Evolutionary conservation across 2,113 vertebrate species (phyloP).

Genomic region (Baryphthengus martii): DNA sequence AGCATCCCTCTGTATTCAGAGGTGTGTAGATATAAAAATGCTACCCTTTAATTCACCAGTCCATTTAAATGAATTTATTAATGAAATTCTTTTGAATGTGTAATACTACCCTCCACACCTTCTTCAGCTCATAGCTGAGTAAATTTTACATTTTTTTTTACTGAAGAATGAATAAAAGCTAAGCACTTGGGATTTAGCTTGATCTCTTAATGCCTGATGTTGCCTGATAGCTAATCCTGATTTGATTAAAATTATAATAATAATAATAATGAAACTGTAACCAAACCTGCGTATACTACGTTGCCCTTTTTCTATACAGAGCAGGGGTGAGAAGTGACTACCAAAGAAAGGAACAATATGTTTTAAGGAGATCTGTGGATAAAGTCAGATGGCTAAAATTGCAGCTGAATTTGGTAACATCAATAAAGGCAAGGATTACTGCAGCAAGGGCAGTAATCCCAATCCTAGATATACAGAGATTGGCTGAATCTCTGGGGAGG

Average conservation of each 20-base stretch:
- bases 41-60: not conserved
- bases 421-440: conserved; percentile 18
- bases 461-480: not conserved
- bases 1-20: not conserved
- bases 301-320: not conserved
- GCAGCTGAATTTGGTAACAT: not conserved
- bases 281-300: not conserved
- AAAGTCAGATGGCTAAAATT: not conserved
- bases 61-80: not conserved
- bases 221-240: conserved; percentile 32
- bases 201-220: conserved; percentile 8
- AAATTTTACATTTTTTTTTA: conserved; percentile 4
- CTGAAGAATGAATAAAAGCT: not conserved
- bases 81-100: not conserved
- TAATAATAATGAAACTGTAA: conserved; percentile 12
- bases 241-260: conserved; percentile 34
- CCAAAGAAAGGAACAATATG: not conserved
- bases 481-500: not conserved
- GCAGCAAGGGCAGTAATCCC: not conserved
- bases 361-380: conserved; percentile 15
- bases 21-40: not conserved
- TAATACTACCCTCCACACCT: not conserved
- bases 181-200: not conserved
- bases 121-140: not conserved
- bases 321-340: not conserved